phyloP scores from a whole-genome alignment of 2,113 vertebrate species.

The Hydropotes inermis region DNA sequence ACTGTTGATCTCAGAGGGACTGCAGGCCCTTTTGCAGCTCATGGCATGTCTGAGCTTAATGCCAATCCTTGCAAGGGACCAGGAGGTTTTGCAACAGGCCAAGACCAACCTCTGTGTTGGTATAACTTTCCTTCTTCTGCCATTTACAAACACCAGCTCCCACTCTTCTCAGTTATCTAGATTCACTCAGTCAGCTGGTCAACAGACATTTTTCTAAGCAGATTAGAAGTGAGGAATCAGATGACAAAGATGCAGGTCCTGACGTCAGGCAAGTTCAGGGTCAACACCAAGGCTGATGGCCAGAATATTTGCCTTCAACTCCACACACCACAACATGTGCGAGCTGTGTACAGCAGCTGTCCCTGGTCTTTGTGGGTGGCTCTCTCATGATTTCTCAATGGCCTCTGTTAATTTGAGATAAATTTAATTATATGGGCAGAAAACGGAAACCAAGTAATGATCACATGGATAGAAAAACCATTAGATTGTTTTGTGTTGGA shows the following conservation, averaged over 20 bases:
- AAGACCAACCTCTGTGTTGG: rapidly evolving
- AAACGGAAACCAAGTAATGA: not conserved
- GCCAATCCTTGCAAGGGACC: not conserved
- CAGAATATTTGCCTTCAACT: not conserved
- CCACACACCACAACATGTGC: rapidly evolving
- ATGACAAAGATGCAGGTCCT: not conserved
- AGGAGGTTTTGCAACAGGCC: not conserved
- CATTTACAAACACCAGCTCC: not conserved
- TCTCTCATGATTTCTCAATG: not conserved
- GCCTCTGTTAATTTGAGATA: not conserved
- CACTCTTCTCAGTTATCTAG: not conserved
- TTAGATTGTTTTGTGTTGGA: not conserved
- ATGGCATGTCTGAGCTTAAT: not conserved
- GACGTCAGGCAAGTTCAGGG: not conserved
- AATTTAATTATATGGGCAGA: not conserved
- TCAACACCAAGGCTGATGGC: rapidly evolving
- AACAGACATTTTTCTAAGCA: not conserved
- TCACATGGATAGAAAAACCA: not conserved
- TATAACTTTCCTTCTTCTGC: not conserved
- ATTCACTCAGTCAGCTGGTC: not conserved
- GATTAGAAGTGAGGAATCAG: not conserved
- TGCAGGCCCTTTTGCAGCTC: not conserved
- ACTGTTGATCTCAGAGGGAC: not conserved
- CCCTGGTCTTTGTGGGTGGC: not conserved
- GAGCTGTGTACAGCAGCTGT: rapidly evolving